Evolutionary conservation across 35 echinoderm and acorn worm species (phyloP).

Genomic region (Strongylocentrotus purpuratus): DNA sequence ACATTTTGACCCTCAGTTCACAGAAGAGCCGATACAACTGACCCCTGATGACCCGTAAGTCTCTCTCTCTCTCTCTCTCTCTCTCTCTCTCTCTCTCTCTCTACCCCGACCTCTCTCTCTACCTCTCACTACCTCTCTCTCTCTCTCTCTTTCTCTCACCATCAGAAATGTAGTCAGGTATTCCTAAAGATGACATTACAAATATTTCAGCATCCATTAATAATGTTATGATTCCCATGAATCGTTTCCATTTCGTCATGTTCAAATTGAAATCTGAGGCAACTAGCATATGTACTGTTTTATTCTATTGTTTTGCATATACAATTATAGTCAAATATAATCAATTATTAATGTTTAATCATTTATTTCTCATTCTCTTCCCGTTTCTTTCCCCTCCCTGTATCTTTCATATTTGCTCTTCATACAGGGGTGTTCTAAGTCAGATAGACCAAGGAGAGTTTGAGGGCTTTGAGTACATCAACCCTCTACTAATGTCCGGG

Average conservation of each 20-base stretch:
- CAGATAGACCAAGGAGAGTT: constrained; percentile 97
- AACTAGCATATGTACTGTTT: too few species aligned
- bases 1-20: constrained; percentile 98
- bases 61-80: background rate
- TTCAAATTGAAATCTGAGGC: too few species aligned
- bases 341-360: too few species aligned
- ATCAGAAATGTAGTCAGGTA: too few species aligned
- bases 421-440: constrained; percentile 65
- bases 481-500: constrained; percentile 98
- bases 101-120: background rate
- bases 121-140: background rate
- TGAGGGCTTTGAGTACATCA: constrained; percentile 99
- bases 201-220: too few species aligned
- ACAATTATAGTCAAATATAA: too few species aligned
- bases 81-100: background rate
- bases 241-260: too few species aligned
- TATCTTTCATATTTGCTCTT: background rate
- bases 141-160: too few species aligned
- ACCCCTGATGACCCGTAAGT: constrained; percentile 96
- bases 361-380: background rate
- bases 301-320: too few species aligned
- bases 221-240: too few species aligned
- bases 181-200: too few species aligned
- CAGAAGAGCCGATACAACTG: constrained; percentile 93
- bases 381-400: constrained; percentile 44